These are phyloP conservation scores for Drosophila putrida DNA, from an alignment of 2,888 invertebrate species.

Conservation along the genomic window DNA sequence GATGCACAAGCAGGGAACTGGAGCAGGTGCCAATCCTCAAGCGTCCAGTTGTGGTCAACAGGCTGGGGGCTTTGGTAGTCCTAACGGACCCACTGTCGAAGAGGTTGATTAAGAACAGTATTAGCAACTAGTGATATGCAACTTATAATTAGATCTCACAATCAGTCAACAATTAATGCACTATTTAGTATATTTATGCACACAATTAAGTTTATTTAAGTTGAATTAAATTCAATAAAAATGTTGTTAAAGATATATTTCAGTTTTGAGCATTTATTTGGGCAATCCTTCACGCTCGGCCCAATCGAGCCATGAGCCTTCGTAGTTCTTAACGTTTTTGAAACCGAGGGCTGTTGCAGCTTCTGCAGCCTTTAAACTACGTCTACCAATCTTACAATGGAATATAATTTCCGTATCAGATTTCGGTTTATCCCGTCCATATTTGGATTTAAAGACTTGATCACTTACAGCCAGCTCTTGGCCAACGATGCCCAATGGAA, in stretches of 20 bases:
- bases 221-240: slow-evolving; percentile 27
- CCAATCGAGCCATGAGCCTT: slow-evolving; percentile 84
- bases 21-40: slow-evolving; percentile 85
- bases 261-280: slow-evolving; percentile 50
- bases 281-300: slow-evolving; percentile 80
- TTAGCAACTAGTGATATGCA: slow-evolving; percentile 3
- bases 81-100: slow-evolving; percentile 56
- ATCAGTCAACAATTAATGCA: neutral
- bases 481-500: slow-evolving; percentile 87
- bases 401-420: slow-evolving; percentile 88
- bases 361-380: slow-evolving; percentile 88
- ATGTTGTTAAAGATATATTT: neutral
- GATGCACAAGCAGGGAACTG: slow-evolving; percentile 72
- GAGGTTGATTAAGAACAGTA: slow-evolving; percentile 52
- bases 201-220: neutral
- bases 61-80: slow-evolving; percentile 31
- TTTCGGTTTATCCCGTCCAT: slow-evolving; percentile 87
- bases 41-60: slow-evolving; percentile 44
- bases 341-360: slow-evolving; percentile 83
- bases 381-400: slow-evolving; percentile 89
- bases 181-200: neutral
- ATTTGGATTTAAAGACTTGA: slow-evolving; percentile 87
- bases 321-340: slow-evolving; percentile 80
- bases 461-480: slow-evolving; percentile 63
- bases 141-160: slow-evolving; percentile 25